These are phyloP conservation scores for Pionites leucogaster DNA, from an alignment of 2,113 vertebrate species.

Conservation along the genomic window DNA sequence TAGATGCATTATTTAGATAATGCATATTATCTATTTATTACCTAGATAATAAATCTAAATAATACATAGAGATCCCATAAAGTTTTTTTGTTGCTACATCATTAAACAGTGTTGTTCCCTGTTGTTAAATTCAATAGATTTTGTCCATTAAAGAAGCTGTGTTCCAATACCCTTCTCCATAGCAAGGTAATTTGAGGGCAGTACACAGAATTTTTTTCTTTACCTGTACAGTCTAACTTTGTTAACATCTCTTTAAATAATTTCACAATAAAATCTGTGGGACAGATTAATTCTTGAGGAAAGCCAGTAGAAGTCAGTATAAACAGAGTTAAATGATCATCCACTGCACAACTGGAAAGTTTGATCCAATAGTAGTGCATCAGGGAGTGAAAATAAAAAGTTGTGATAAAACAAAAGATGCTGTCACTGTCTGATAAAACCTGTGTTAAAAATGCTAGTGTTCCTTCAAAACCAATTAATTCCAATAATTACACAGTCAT, in stretches of 20 bases:
- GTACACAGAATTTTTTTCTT: background rate
- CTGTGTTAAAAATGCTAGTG: background rate
- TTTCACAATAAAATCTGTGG: background rate
- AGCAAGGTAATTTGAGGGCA: background rate
- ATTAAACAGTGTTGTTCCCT: background rate
- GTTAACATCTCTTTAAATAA: background rate
- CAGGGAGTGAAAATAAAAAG: background rate
- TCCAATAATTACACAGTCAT: constrained; percentile 39
- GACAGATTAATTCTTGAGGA: background rate
- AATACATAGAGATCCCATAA: background rate
- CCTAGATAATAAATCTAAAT: background rate
- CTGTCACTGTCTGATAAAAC: background rate
- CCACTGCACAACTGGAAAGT: background rate
- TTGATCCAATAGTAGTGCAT: background rate
- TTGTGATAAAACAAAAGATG: background rate
- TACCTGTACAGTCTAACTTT: background rate
- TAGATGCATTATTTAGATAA: background rate
- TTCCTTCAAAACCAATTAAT: background rate
- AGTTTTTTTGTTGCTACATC: background rate
- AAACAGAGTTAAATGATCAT: background rate
- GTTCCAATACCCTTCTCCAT: background rate
- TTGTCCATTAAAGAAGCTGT: background rate
- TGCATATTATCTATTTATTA: background rate
- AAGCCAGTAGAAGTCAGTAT: background rate
- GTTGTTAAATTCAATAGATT: background rate